Percentiles rank a stretch among this genome's conserved stretches.
Evolutionary conservation across 1,140 invertebrate genomes (phyloP).

Genomic region (Dolichoris vasculosae): DNA sequence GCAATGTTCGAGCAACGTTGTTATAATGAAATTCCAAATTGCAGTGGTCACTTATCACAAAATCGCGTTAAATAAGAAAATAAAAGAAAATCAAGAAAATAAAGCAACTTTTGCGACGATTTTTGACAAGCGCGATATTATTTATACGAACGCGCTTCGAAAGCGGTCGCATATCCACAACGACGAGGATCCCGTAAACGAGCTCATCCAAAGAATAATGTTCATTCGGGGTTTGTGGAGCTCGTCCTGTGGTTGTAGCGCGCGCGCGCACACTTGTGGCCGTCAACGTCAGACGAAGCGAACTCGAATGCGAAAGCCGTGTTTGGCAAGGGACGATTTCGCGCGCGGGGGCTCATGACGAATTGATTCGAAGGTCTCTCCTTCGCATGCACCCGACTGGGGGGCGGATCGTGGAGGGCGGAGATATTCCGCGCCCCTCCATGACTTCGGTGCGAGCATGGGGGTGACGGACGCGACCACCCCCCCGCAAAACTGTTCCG

Average conservation of each 20-base stretch:
- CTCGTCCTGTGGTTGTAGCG: not conserved
- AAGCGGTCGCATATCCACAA: too few species aligned
- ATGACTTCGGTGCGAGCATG: not conserved
- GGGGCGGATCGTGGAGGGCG: slow-evolving; percentile 62
- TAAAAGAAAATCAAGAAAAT: not conserved
- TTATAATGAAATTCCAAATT: not conserved
- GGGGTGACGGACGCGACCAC: slow-evolving; percentile 23
- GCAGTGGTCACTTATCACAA: slow-evolving; percentile 13
- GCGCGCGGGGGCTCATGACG: slow-evolving; percentile 62
- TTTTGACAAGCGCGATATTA: too few species aligned
- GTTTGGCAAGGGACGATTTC: slow-evolving; percentile 55
- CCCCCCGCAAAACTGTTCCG: slow-evolving; percentile 54
- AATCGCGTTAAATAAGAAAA: not conserved
- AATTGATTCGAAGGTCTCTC: slow-evolving; percentile 70
- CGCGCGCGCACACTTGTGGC: slow-evolving; percentile 43
- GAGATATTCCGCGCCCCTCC: slow-evolving; percentile 55
- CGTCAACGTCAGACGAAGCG: slow-evolving; percentile 44
- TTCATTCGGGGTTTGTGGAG: not conserved
- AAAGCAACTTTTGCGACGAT: not conserved
- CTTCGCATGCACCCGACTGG: slow-evolving; percentile 22
- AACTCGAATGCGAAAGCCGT: slow-evolving; percentile 61
- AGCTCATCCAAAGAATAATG: not conserved
- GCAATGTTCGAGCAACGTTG: not conserved
- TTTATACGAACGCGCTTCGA: too few species aligned
- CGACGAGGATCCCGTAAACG: not conserved